A percentile compares a stretch with the other conserved stretches of the same genome.
These are phyloP conservation scores for Potorous gilbertii DNA, from an alignment of 2,797 vertebrate species.

Conservation along the genomic window DNA sequence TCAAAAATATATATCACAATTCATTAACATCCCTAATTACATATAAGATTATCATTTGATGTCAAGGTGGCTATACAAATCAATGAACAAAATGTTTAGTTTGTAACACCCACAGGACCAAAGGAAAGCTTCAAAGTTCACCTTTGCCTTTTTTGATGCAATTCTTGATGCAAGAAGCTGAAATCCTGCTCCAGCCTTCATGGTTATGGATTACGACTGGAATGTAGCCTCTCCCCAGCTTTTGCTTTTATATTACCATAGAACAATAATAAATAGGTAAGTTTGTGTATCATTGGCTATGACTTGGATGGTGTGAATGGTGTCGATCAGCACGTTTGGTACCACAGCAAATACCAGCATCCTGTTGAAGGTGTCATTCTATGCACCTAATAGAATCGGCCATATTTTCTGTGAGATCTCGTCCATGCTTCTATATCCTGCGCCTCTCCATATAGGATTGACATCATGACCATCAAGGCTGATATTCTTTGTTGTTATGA, in stretches of 20 bases:
- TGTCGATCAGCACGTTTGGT: not conserved
- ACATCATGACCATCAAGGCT: slow-evolving; percentile 46
- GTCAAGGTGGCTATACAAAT: not conserved
- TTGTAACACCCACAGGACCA: not conserved
- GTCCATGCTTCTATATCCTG: slow-evolving; percentile 58
- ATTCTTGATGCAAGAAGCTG: not conserved
- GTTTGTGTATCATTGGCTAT: not conserved
- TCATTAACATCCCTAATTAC: not conserved
- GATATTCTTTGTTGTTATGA: slow-evolving; percentile 35
- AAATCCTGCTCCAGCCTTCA: not conserved
- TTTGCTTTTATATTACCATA: not conserved
- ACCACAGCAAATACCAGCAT: too few species aligned
- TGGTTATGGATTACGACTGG: not conserved
- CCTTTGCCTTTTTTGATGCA: not conserved
- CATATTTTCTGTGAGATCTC: slow-evolving; percentile 62
- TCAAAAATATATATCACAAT: not conserved
- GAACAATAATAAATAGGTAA: not conserved
- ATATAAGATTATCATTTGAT: not conserved
- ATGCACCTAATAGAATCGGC: slow-evolving; percentile 54
- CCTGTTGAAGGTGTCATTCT: not conserved
- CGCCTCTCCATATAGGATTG: slow-evolving; percentile 47
- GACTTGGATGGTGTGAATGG: not conserved
- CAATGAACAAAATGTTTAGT: not conserved
- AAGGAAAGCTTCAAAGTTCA: not conserved
- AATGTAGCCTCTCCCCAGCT: not conserved